These are phyloP conservation scores for Phalacrocorax pelagicus DNA, from an alignment of 2,113 vertebrate genomes.

Conservation along the genomic window DNA sequence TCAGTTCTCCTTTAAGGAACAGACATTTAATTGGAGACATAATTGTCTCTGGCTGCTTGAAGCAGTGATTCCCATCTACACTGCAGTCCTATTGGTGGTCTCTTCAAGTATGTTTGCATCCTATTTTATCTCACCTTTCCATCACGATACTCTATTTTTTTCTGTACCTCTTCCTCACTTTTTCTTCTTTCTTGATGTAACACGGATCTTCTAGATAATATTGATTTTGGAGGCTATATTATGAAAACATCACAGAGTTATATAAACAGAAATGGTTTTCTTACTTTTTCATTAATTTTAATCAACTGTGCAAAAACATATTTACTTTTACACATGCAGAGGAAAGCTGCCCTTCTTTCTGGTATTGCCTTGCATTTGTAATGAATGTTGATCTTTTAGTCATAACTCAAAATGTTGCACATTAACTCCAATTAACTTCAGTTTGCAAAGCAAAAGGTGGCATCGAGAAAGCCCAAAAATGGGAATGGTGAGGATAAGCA, in stretches of 20 bases:
- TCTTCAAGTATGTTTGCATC: neutral
- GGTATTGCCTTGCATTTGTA: neutral
- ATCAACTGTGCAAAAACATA: neutral
- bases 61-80: neutral
- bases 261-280: neutral
- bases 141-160: constrained; percentile 68
- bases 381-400: neutral
- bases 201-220: neutral
- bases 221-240: neutral
- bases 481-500: neutral
- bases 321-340: neutral
- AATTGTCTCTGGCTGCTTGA: neutral
- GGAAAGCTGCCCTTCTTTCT: neutral
- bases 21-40: neutral
- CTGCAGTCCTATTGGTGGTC: neutral
- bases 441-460: neutral
- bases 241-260: neutral
- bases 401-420: neutral
- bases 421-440: neutral
- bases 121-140: constrained; percentile 64
- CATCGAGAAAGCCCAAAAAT: neutral
- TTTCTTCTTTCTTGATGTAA: neutral
- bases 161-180: constrained; percentile 23
- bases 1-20: neutral
- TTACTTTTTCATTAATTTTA: neutral